A percentile compares a stretch with the other conserved stretches of the same genome.
phyloP scores from a whole-genome alignment of 1,140 invertebrate genomes.

The Nixonia krombeini region DNA sequence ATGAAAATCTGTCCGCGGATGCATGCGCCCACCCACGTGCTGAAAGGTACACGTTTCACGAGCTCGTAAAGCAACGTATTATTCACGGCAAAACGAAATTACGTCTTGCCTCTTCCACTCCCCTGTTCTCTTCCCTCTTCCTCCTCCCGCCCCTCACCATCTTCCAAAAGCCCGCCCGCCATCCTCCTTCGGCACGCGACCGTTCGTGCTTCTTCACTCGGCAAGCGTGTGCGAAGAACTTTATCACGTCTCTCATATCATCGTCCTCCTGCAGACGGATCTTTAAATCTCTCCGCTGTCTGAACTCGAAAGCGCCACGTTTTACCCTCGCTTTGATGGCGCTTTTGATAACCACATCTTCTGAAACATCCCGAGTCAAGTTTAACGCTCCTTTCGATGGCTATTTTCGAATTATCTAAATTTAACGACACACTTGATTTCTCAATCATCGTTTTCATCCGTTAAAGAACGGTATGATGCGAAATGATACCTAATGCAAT shows the following conservation, averaged over 20 bases:
- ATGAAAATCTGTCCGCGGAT: no score
- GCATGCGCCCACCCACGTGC: background rate
- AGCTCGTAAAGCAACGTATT: slow-evolving; percentile 26
- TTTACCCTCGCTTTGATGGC: no score
- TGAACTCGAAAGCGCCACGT: slow-evolving; percentile 4
- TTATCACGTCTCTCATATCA: slow-evolving; percentile 16
- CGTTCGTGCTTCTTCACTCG: background rate
- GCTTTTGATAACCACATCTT: no score
- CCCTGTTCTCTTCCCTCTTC: background rate
- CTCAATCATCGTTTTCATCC: no score
- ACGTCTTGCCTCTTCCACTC: slow-evolving; percentile 2
- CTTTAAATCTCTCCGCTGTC: slow-evolving; percentile 16
- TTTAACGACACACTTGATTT: no score
- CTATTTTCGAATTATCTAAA: no score
- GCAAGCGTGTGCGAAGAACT: background rate
- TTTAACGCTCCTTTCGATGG: no score
- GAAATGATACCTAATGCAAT: no score
- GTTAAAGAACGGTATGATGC: no score
- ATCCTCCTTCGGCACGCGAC: background rate
- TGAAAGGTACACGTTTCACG: slow-evolving; percentile 4
- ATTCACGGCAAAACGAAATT: slow-evolving; percentile 26
- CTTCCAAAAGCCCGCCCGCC: no score
- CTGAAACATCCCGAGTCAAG: no score
- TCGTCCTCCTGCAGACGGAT: slow-evolving; percentile 14
- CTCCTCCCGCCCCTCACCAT: background rate